Evolutionary conservation across 1,140 invertebrate genomes (phyloP), one percentile per base, ranked within the genome.

Genomic region (Trichoplusia ni): DNA sequence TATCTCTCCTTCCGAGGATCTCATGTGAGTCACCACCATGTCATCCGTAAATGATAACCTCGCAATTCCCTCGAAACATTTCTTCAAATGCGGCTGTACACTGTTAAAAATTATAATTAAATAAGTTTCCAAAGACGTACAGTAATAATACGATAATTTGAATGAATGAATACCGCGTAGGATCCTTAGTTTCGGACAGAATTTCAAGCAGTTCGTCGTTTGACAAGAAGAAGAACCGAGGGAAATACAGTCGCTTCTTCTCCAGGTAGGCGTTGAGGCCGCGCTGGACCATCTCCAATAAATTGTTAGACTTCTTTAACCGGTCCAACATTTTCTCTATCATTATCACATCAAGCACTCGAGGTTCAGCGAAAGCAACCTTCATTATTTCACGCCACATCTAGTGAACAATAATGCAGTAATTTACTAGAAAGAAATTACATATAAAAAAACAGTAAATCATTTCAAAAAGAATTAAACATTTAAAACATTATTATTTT

Each of bases 151-250:
- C 29, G 61, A 33, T n/a, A 11, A 60, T 33, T 16, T 47, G n/a
- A 25, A 44, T 40, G 51, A 6, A 56, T 9, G 13, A 37, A 54
- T 58, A 96, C 95, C 96, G 93, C 60, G 95, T 98, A 0, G 98
- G 98, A 92, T 99, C 97, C 91, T 99, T 99, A 0, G 98, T 99
- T 90, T 99, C 97, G 0, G 98, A 98, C 29, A 99, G 88, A 77
- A 99, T 99, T 91, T 99, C 98, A 13, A 99, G 90, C 18, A 99
- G 86, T 84, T 99, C 98, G 82, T 99, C 98, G 84, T 99, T 99
- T 4, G 98, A 99, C 11, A 99, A 90, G 90, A 99, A 99, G 93
- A 99, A 99, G 92, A 99, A 99, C 69, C 90, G 71, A 2, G 98
- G 97, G 90, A 99, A 99, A 79, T 94, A 98, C 0, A 99, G 91